phyloP scores from a whole-genome alignment of 2,888 invertebrate genomes.

The Drosophila koepferae region DNA sequence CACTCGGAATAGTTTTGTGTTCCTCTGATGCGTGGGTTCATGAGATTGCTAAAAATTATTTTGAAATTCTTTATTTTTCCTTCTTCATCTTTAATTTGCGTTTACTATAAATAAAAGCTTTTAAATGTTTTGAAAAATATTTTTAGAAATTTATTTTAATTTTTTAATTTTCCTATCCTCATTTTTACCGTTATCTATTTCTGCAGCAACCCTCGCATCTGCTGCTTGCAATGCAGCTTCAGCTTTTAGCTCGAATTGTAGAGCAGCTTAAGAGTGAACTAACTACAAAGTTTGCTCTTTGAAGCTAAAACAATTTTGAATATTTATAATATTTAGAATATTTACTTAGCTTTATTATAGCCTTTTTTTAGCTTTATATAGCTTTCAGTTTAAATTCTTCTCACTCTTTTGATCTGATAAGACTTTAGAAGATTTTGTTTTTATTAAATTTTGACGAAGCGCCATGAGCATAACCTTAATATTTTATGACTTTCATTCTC shows the following conservation, averaged over 20 bases:
- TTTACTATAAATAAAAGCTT: no score
- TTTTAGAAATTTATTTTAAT: neutral
- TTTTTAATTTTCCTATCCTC: neutral
- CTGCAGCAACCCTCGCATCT: neutral
- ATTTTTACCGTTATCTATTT: neutral
- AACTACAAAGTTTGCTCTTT: no score
- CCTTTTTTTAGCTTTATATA: neutral
- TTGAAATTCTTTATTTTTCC: neutral
- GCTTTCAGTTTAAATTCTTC: neutral
- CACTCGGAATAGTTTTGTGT: neutral
- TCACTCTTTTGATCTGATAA: neutral
- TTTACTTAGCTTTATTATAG: neutral
- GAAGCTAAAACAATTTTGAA: no score
- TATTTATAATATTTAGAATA: neutral
- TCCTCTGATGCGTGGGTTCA: neutral
- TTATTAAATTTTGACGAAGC: neutral
- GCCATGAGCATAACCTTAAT: neutral
- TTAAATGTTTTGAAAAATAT: neutral
- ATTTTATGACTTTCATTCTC: neutral
- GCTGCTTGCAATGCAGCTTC: neutral
- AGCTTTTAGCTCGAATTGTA: neutral
- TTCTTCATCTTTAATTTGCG: no score
- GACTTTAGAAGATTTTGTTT: neutral
- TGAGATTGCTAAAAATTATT: neutral
- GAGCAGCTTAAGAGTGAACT: no score